These are phyloP conservation scores for Melanostoma mellinum DNA, from an alignment of 2,888 invertebrate genomes.

Conservation along the genomic window DNA sequence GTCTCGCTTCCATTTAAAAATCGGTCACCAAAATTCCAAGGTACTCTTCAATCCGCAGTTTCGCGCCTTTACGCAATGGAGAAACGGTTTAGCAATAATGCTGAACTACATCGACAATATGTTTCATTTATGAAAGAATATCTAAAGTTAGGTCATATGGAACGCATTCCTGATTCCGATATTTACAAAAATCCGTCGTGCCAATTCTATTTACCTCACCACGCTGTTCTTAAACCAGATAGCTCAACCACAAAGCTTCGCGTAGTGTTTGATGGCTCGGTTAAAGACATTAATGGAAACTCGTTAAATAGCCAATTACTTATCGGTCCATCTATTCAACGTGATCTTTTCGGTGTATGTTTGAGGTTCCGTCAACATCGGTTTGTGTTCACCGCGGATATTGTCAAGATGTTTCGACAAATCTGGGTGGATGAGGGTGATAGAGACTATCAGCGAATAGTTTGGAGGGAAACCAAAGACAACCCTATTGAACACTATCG, in stretches of 20 bases:
- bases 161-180: slow-evolving; percentile 1
- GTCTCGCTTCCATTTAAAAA: too few relatives aligned
- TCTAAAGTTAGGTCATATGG: slow-evolving; percentile 35
- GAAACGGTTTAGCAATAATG: slow-evolving; percentile 18
- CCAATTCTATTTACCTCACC: slow-evolving; percentile 24
- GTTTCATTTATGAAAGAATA: slow-evolving; percentile 26
- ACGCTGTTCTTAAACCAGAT: slow-evolving; percentile 25
- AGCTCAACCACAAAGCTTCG: slow-evolving; percentile 28
- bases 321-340: neutral
- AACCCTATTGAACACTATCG: slow-evolving; percentile 52
- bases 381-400: slow-evolving; percentile 62
- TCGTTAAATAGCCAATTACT: slow-evolving; percentile 20
- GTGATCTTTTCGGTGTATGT: slow-evolving; percentile 10
- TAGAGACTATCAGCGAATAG: slow-evolving; percentile 60
- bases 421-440: slow-evolving; percentile 61
- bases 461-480: slow-evolving; percentile 48
- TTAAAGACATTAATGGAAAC: slow-evolving; percentile 5
- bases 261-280: slow-evolving; percentile 6
- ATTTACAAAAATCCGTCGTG: neutral
- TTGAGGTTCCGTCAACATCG: slow-evolving; percentile 60
- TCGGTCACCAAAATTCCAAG: too few relatives aligned
- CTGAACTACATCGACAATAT: slow-evolving; percentile 13
- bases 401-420: slow-evolving; percentile 66
- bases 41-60: too few relatives aligned
- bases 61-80: slow-evolving; percentile 21